phyloP scores from a whole-genome alignment of 2,113 vertebrate genomes.

The Nothocercus nigrocapillus region DNA sequence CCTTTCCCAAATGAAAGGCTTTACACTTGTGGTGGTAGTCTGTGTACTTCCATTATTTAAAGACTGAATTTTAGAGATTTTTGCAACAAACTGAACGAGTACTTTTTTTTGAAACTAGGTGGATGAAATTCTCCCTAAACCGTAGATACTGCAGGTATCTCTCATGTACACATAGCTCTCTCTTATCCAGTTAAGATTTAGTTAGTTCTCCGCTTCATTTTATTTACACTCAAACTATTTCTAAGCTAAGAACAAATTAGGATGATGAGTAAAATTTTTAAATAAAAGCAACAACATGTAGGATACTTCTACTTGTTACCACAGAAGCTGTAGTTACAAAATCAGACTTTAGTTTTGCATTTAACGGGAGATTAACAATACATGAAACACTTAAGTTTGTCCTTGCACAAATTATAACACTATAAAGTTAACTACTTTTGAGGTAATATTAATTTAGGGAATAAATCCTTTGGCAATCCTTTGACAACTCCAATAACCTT shows the following conservation, averaged over 20 bases:
- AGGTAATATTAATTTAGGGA: constrained; percentile 9
- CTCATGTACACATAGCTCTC: neutral
- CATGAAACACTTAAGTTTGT: neutral
- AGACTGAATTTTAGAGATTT: neutral
- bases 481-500: neutral
- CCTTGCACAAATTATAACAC: neutral
- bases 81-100: neutral
- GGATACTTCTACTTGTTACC: neutral
- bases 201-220: neutral
- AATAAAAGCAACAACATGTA: neutral
- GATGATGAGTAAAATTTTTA: neutral
- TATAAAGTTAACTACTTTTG: neutral
- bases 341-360: neutral
- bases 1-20: neutral
- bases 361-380: neutral
- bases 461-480: neutral
- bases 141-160: neutral
- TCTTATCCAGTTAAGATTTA: neutral
- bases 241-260: neutral
- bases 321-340: neutral
- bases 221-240: neutral
- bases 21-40: neutral
- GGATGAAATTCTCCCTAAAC: neutral
- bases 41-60: neutral
- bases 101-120: neutral